Evolutionary conservation across 1,140 invertebrate genomes (phyloP).

Genomic region (Sogatella furcifera): DNA sequence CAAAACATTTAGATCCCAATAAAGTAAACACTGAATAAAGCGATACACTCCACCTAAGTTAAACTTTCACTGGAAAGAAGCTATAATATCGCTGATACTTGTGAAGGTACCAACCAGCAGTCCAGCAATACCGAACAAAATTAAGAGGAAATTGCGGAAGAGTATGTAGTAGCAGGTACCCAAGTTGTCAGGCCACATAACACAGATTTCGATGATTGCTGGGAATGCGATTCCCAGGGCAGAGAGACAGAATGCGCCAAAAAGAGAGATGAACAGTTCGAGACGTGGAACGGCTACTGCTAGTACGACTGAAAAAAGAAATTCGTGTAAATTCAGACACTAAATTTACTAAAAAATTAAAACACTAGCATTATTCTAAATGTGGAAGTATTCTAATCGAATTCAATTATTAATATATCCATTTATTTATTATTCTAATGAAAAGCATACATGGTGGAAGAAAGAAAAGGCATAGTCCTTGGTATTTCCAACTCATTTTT

Average conservation of each 20-base stretch:
- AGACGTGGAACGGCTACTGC: slow-evolving; percentile 64
- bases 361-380: too few species aligned
- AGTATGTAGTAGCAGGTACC: slow-evolving; percentile 33
- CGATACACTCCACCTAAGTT: not conserved
- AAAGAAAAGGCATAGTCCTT: too few species aligned
- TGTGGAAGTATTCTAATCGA: too few species aligned
- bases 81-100: slow-evolving; percentile 48
- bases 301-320: slow-evolving; percentile 45
- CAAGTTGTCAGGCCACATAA: slow-evolving; percentile 39
- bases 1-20: too few species aligned
- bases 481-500: too few species aligned
- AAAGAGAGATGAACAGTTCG: slow-evolving; percentile 72
- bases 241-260: slow-evolving; percentile 70
- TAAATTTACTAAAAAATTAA: too few species aligned
- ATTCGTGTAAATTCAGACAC: too few species aligned
- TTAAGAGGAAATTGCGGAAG: slow-evolving; percentile 57
- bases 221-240: slow-evolving; percentile 74
- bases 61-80: slow-evolving; percentile 14
- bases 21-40: too few species aligned
- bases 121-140: slow-evolving; percentile 53
- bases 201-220: slow-evolving; percentile 63
- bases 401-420: too few species aligned
- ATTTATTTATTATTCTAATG: too few species aligned
- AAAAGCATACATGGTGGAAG: too few species aligned
- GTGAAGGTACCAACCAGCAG: slow-evolving; percentile 59